Evolutionary conservation across 2,888 invertebrate genomes (phyloP), one percentile per base, ranked within the genome.

Genomic region (Chelonus formosanus): DNA sequence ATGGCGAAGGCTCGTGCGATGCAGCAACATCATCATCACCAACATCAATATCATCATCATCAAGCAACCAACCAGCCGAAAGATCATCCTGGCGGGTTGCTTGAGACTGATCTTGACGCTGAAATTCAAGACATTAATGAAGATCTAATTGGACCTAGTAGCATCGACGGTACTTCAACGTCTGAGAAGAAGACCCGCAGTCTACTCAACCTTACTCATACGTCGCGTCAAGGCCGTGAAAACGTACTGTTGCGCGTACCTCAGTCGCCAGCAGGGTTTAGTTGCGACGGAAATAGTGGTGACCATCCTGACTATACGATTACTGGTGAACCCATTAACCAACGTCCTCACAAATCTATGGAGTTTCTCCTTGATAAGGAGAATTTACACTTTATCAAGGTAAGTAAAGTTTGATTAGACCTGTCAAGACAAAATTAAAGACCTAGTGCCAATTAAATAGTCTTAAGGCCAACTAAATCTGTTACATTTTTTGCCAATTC

Each of bases 321-420:
- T 36, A 65, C 64, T 44, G 67, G 67, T 61, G 73, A 73, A 69
- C 73, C 73, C 69, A 75, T 76, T 70, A 75, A 81, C 71, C 81
- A 83, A 73, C 80, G 88, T 73, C 92, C 92, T 60, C 93, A 93
- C 87, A 94, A 95, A 87, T 95, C 94, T 86, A 95, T 96, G 95
- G 96, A 96, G 89, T 96, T 95, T 88, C 90, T 96, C 84, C 89
- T 96, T 85, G 95, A 95, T 87, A 95, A 95, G 87, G 93, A 95
- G 85, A 95, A 94, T 87, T 92, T 94, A 83, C 92, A 91, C 83
- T 91, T 90, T 77, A 90, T 92, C 77, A 90, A 94, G 94, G 94
- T 94, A 83, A 91, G 92, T 40, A 1, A 3, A 48, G n/a, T 48
- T 48, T 20, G 20, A 20, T 20, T 20, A 20, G 20, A 20, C 20